These are phyloP conservation scores for Meteorus sp. DNA, from an alignment of 1,140 invertebrate genomes.

Conservation along the genomic window DNA sequence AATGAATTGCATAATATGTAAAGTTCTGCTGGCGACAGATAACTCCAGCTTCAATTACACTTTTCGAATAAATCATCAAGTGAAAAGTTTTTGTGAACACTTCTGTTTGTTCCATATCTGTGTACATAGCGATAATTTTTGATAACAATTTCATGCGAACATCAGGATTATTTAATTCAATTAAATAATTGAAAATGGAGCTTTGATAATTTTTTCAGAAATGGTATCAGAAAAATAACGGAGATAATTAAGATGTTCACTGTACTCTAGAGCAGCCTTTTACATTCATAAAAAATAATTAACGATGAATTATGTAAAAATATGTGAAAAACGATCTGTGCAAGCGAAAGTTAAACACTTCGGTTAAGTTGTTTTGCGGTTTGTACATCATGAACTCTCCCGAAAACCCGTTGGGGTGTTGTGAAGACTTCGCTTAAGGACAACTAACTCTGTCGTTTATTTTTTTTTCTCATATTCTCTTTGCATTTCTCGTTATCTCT, in stretches of 20 bases:
- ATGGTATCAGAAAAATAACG: too few species aligned
- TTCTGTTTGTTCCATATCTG: not conserved
- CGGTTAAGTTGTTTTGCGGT: constrained; percentile 20
- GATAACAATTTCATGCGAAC: too few species aligned
- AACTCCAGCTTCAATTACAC: not conserved
- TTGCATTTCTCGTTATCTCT: too few species aligned
- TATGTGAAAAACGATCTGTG: too few species aligned
- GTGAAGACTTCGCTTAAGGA: constrained; percentile 5
- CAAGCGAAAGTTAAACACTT: too few species aligned
- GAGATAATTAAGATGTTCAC: too few species aligned
- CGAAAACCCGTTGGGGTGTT: constrained; percentile 17
- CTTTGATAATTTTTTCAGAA: too few species aligned
- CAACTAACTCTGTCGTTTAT: not conserved
- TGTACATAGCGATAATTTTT: not conserved
- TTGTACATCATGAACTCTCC: constrained; percentile 16
- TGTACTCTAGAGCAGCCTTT: too few species aligned
- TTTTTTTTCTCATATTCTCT: not conserved
- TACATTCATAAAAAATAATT: too few species aligned
- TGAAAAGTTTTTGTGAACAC: not conserved
- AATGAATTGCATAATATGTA: too few species aligned
- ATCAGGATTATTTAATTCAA: too few species aligned
- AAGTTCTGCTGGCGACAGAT: constrained; percentile 4
- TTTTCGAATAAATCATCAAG: not conserved
- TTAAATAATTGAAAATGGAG: too few species aligned
- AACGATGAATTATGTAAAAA: not conserved